Conservation (phyloP, 1,140 invertebrate species). For the Arion vulgaris region DNA sequence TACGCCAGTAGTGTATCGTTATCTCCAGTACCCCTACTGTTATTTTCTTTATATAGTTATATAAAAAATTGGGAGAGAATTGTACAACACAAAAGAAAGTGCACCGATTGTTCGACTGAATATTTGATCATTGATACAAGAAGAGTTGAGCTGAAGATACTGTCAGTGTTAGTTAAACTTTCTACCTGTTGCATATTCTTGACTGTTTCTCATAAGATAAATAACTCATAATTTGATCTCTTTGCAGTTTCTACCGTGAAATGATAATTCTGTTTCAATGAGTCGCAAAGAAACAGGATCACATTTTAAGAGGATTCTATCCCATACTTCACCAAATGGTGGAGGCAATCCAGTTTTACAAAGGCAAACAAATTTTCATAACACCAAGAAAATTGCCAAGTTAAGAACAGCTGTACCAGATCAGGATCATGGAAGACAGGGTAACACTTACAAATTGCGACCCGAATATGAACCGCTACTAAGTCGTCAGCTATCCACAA, state of each 20-base stretch:
- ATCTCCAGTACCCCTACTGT: no score
- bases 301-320: not conserved
- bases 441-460: not conserved
- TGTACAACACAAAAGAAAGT: no score
- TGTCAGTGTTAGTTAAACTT: no score
- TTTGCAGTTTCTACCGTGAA: not conserved
- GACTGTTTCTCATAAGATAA: no score
- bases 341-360: not conserved
- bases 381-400: not conserved
- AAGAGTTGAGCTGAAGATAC: no score
- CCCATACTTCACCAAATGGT: not conserved
- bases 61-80: no score
- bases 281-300: not conserved
- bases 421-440: not conserved
- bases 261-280: not conserved
- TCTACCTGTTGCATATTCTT: no score
- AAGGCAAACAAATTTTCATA: not conserved
- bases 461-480: not conserved
- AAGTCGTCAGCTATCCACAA: not conserved
- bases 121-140: no score
- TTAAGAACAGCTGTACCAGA: slow-evolving; percentile 6
- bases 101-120: no score
- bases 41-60: no score
- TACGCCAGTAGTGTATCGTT: no score
- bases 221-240: no score